Evolutionary conservation across 2,113 vertebrate species (phyloP), one percentile per base, ranked within the genome.

Genomic region (Shinisaurus crocodilurus): DNA sequence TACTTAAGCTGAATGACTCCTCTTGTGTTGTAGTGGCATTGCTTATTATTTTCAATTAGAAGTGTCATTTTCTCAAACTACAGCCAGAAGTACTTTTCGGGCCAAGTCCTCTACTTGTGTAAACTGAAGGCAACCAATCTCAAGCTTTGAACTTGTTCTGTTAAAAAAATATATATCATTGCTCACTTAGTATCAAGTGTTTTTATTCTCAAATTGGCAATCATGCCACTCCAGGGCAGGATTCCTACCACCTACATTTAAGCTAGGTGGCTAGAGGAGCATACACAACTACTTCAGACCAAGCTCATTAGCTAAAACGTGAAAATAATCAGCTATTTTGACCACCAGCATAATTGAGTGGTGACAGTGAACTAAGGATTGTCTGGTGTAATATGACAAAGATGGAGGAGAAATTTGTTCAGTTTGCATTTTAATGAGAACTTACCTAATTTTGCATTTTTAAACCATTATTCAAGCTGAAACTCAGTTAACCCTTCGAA

Each of bases 31-130:
- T 93, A 81, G 82, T 85, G 93, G 91, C 92, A 92, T 95, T 96
- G 94, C 91, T 90, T 92, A 95, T 96, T 95, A 93, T 92, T 96
- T 95, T 95, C 94, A 96, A 94, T 96, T 96, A 95, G 84, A 92
- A 95, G 92, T 93, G 94, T 89, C 93, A 94, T 95, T 92, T 95
- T 93, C 91, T 89, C 86, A 92, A 69, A 95, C 91, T 93, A 91
- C 91, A 94, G 92, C 93, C 88, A 93, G 90, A 95, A 93, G 93
- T 92, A 91, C 63, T 87, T 82, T 92, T 86, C 94, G 88, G 91
- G 90, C 86, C 75, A 43, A 92, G 80, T 90, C 91, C 75, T 93
- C 69, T 93, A 92, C 91, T 93, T 93, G 91, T 82, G 86, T 91
- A 94, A 91, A 93, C 93, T 79, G 90, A 83, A 91, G 82, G 87